phyloP scores from a whole-genome alignment of 2,888 invertebrate species.

The Athrips mouffetella region DNA sequence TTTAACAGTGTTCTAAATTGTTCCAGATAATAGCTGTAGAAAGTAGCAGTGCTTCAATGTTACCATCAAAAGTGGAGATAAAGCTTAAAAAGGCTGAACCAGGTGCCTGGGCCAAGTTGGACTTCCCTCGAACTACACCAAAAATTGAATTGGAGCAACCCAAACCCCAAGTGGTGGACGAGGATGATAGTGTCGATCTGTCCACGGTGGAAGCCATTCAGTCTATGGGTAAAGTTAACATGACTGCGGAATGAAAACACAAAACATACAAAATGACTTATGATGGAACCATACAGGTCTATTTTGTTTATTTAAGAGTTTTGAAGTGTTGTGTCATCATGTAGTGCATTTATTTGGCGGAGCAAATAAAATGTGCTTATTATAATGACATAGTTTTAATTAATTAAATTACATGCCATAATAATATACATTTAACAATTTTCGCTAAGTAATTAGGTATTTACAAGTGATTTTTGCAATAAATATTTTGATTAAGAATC shows the following conservation, averaged over 20 bases:
- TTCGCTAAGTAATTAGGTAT: slow-evolving; percentile 4
- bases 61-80: slow-evolving; percentile 94
- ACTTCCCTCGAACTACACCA: slow-evolving; percentile 74
- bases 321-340: slow-evolving; percentile 12
- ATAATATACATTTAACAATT: slow-evolving; percentile 15
- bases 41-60: slow-evolving; percentile 86
- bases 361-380: slow-evolving; percentile 32
- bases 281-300: slow-evolving; percentile 4
- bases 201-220: slow-evolving; percentile 81
- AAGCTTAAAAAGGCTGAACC: slow-evolving; percentile 92
- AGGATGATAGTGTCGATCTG: slow-evolving; percentile 84
- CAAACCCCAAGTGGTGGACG: slow-evolving; percentile 34
- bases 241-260: slow-evolving; percentile 39
- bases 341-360: slow-evolving; percentile 24
- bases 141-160: slow-evolving; percentile 37
- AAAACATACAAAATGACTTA: slow-evolving; percentile 12
- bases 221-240: slow-evolving; percentile 64
- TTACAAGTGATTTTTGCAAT: slow-evolving; percentile 3
- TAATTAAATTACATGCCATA: slow-evolving; percentile 23
- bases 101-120: slow-evolving; percentile 88
- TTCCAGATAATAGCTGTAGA: slow-evolving; percentile 86
- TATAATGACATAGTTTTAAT: slow-evolving; percentile 22
- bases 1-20: background rate
- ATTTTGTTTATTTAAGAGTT: background rate
- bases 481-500: slow-evolving; percentile 6